Conservation (phyloP, 1,140 invertebrate species). For the Drosophila sechellia region DNA sequence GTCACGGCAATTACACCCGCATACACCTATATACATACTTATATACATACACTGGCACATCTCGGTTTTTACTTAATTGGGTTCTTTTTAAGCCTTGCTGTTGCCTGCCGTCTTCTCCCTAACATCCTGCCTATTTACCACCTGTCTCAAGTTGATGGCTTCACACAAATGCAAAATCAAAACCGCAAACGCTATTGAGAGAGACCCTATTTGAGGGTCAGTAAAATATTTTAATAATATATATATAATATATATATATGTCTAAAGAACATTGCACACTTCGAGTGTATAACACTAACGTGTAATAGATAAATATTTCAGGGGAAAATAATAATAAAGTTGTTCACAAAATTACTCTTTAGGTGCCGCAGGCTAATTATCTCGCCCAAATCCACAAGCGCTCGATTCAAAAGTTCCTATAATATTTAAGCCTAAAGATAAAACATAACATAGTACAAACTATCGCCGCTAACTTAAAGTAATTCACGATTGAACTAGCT, state of each 20-base stretch:
- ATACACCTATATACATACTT: slow-evolving; percentile 8
- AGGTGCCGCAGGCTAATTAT: slow-evolving; percentile 50
- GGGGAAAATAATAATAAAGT: background rate
- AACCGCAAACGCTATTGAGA: background rate
- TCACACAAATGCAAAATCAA: background rate
- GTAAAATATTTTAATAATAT: too few relatives aligned
- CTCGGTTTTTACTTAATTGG: slow-evolving; percentile 6
- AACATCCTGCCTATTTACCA: slow-evolving; percentile 1
- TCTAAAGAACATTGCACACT: too few relatives aligned
- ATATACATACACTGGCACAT: background rate
- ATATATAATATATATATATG: too few relatives aligned
- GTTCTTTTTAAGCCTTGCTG: slow-evolving; percentile 10
- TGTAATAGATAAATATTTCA: too few relatives aligned
- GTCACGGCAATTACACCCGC: slow-evolving; percentile 47
- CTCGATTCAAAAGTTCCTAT: slow-evolving; percentile 73
- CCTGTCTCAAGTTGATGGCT: background rate
- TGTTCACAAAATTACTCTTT: background rate
- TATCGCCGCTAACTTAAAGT: slow-evolving; percentile 18
- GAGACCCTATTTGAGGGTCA: background rate
- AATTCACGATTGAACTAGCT: slow-evolving; percentile 10
- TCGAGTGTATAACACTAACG: too few relatives aligned
- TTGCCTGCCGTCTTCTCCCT: background rate
- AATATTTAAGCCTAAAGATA: slow-evolving; percentile 60
- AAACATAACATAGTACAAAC: slow-evolving; percentile 62
- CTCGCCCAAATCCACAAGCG: slow-evolving; percentile 32